These are phyloP conservation scores for Hemithea aestivaria DNA, from an alignment of 2,888 invertebrate genomes.

Conservation along the genomic window DNA sequence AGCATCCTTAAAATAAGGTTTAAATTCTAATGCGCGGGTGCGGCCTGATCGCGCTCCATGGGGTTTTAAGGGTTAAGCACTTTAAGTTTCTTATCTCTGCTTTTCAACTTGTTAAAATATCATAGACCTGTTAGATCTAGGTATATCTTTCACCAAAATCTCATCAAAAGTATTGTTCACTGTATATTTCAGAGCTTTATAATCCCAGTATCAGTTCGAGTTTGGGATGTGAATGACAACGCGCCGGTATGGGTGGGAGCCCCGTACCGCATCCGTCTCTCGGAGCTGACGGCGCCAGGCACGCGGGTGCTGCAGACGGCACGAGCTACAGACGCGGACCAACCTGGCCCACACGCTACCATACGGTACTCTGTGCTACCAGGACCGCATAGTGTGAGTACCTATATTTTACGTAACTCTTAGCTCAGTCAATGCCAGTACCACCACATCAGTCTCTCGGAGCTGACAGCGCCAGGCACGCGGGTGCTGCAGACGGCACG, in stretches of 20 bases:
- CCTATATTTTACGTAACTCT: not conserved
- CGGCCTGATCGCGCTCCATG: no score
- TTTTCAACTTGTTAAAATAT: no score
- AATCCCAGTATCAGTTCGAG: slow-evolving; percentile 90
- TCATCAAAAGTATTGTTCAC: no score
- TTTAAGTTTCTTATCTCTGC: no score
- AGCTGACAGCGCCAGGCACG: slow-evolving; percentile 85
- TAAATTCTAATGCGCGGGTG: no score
- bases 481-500: slow-evolving; percentile 88
- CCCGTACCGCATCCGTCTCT: slow-evolving; percentile 89
- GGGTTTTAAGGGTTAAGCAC: no score
- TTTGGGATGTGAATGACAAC: slow-evolving; percentile 95
- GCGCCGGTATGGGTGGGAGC: slow-evolving; percentile 90
- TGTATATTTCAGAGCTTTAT: slow-evolving; percentile 88
- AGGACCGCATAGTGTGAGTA: slow-evolving; percentile 84
- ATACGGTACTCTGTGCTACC: slow-evolving; percentile 90
- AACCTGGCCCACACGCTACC: slow-evolving; percentile 92
- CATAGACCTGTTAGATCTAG: no score
- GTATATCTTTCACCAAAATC: no score
- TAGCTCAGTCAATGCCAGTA: no score
- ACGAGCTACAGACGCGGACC: slow-evolving; percentile 89
- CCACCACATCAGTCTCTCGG: slow-evolving; percentile 89
- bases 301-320: slow-evolving; percentile 88
- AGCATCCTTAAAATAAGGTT: no score
- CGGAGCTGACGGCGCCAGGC: slow-evolving; percentile 87